Evolutionary conservation across 2,888 invertebrate genomes (phyloP), one percentile per base, ranked within the genome.

Genomic region (Portevinia maculata): DNA sequence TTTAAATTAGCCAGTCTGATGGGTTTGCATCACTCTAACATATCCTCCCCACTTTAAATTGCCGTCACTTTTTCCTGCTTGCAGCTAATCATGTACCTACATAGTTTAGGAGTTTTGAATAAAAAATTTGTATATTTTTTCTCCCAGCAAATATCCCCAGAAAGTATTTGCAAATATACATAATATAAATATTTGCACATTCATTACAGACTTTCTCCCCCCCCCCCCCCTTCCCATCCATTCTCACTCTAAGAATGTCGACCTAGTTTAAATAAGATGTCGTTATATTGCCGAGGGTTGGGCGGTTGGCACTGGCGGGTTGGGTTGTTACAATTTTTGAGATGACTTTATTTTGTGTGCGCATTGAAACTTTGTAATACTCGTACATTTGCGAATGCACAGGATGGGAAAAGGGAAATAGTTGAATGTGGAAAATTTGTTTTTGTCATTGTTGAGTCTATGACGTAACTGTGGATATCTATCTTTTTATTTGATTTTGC

Each of bases 241-340:
- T n/a, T 7, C 8, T 39, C 17, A 24, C 5, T 24, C n/a, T n/a
- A n/a, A 28, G 30, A 34, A 19, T 46, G 50, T 11, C 60, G 81
- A 76, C 81, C 81, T 48, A 81, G 69, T 81, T 81, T 59, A 39
- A 75, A 62, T 64, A 69, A 57, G 69, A 9, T 17, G 44, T 11
- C 34, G 37, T 34, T 44, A 48, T 55, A 46, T 32, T 46, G 28
- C 28, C 13, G 30, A 2, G 55, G 55, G 17, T 1, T 50, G 39
- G 59, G 1, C 3, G 39, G 24, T 6, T 37, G 34, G 9, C 5
- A 9, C 3, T 2, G 19, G 44, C 30, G 46, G 21, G 13, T 30
- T 28, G 60, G 21, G 44, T 65, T 32, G 39, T 28, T 60, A 50
- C 37, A 70, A 65, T 19, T 44, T 34, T 24, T 13, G 32, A 74